phyloP scores from a whole-genome alignment of 2,113 vertebrate genomes.

The Mastomys coucha region DNA sequence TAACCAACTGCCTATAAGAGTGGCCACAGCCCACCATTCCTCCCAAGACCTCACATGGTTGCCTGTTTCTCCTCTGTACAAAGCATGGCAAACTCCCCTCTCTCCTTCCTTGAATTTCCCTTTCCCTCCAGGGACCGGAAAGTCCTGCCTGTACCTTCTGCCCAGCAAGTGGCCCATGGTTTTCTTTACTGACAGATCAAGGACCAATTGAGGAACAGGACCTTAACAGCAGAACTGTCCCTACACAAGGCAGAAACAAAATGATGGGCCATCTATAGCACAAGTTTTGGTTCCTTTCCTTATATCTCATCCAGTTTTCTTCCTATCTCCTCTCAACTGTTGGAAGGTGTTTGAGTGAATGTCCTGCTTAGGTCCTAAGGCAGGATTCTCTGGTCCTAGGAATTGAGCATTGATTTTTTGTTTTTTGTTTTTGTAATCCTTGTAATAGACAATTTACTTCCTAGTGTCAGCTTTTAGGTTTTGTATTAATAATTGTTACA shows the following conservation, averaged over 20 bases:
- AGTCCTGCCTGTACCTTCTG: too few relatives aligned
- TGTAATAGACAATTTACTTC: neutral
- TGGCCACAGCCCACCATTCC: too few relatives aligned
- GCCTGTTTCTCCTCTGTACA: too few relatives aligned
- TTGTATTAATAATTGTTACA: slow-evolving; percentile 46
- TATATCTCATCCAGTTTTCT: neutral
- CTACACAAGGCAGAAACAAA: neutral
- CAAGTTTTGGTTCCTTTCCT: neutral
- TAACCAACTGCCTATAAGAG: too few relatives aligned
- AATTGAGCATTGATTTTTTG: neutral
- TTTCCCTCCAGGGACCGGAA: too few relatives aligned
- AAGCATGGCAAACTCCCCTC: too few relatives aligned
- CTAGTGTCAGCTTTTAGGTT: slow-evolving; percentile 51
- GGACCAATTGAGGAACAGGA: too few relatives aligned
- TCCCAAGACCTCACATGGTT: too few relatives aligned
- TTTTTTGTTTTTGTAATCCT: slow-evolving; percentile 41
- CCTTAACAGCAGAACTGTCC: too few relatives aligned
- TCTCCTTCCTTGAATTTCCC: too few relatives aligned
- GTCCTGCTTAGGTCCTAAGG: neutral
- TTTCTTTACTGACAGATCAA: too few relatives aligned
- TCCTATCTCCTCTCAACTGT: neutral
- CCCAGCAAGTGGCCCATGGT: too few relatives aligned
- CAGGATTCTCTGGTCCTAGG: neutral
- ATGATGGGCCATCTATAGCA: neutral
- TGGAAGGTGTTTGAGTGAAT: neutral